Base-by-base conservation (phyloP, 2,888 invertebrate species). In the Lasioglossum lativentre region DNA sequence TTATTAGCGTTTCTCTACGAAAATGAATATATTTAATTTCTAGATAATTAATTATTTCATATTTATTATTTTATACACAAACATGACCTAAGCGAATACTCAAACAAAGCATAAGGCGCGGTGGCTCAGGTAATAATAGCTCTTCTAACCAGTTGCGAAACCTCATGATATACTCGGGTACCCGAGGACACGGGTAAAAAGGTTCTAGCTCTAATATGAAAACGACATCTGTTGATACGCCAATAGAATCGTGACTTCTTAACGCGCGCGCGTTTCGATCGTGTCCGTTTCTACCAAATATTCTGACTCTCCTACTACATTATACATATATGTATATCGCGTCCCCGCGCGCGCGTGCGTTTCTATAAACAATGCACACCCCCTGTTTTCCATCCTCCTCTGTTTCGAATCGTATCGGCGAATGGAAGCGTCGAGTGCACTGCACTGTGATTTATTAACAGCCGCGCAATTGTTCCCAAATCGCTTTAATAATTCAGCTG, bases 401-500 rank as follows among this genome's bases (percentile, higher is more conserved):
- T 76, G 59, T 88, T 74, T 81, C 79, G 78, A 76, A 66, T 71
- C 63, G 66, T 74, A 77, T 84, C 87, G 90, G 80, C 77, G 86
- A 88, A 89, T 86, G 84, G 81, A 87, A 78, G 80, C 83, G 75
- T 75, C 85, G 86, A 86, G 72, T 83, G 89, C 86, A 85, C 83
- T 83, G 75, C 82, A 88, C 92, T 92, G 92, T 94, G 94, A 94
- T 94, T 94, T 94, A 94, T 94, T 92, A 93, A 94, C 93, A 92
- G 86, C 59, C 86, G 89, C 86, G 89, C 92, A 91, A 94, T 94
- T 94, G 93, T 93, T 93, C 90, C 90, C 90, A 91, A 93, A 94
- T 92, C 91, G 92, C 89, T 93, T 92, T 93, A 94, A 94, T 94
- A 94, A 94, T 94, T 93, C 92, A 92, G 91, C 92, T 93, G 94